Conservation (phyloP, 2,888 invertebrate species). For the Tanaodytes sp. region DNA sequence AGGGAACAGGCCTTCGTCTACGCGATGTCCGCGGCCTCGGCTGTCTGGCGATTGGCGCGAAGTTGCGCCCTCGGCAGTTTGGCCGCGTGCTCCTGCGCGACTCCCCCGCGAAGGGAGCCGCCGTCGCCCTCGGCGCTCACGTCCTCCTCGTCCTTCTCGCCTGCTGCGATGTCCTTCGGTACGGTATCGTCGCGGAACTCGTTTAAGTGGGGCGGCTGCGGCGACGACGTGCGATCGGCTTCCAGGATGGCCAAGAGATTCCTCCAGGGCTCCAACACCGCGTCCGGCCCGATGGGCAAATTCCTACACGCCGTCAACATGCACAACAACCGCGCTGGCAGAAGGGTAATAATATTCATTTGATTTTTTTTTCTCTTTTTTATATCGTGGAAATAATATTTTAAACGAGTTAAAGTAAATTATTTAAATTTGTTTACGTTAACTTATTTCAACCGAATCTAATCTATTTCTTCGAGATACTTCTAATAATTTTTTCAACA, state of each 20-base stretch:
- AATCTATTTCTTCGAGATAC: too few species aligned
- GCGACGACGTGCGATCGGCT: slow-evolving; percentile 85
- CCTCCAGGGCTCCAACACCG: slow-evolving; percentile 77
- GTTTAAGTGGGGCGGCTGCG: slow-evolving; percentile 91
- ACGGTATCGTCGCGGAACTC: slow-evolving; percentile 74
- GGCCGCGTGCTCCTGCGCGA: slow-evolving; percentile 85
- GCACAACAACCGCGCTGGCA: slow-evolving; percentile 85
- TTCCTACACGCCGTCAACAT: slow-evolving; percentile 82
- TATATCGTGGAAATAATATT: neutral
- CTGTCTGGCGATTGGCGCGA: slow-evolving; percentile 84
- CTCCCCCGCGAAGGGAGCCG: slow-evolving; percentile 79
- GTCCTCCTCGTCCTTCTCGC: slow-evolving; percentile 64
- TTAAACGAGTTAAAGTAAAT: too few species aligned
- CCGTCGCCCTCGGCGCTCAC: slow-evolving; percentile 71
- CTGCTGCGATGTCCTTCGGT: slow-evolving; percentile 64
- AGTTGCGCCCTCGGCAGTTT: slow-evolving; percentile 85
- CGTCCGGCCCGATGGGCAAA: slow-evolving; percentile 65
- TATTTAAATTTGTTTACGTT: too few species aligned
- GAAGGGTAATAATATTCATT: slow-evolving; percentile 77
- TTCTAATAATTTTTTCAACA: too few species aligned
- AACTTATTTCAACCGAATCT: too few species aligned
- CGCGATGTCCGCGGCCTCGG: slow-evolving; percentile 85
- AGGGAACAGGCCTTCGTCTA: slow-evolving; percentile 90
- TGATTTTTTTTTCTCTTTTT: neutral
- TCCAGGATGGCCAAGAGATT: slow-evolving; percentile 82